These are phyloP conservation scores for Spea hammondii DNA, from an alignment of 2,797 vertebrate species.

Conservation along the genomic window DNA sequence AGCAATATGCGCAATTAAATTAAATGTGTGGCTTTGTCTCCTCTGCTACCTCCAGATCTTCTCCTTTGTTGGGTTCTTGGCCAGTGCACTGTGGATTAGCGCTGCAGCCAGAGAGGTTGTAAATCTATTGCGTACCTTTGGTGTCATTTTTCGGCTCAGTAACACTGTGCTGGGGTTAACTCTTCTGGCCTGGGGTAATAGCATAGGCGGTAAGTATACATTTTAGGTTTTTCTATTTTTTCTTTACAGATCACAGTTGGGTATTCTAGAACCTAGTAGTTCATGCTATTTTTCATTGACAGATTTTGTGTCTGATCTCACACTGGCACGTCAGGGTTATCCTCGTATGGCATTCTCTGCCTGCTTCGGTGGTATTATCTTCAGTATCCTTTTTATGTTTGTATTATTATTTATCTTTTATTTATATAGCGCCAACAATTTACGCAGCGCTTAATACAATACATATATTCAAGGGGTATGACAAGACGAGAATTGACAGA, in stretches of 20 bases:
- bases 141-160: constrained; percentile 85
- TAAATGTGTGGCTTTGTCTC: not conserved
- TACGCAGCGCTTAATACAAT: no score
- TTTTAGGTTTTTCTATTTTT: not conserved
- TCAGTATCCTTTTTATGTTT: constrained; percentile 86
- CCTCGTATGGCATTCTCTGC: constrained; percentile 96
- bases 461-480: no score
- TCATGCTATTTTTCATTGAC: constrained; percentile 24
- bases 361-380: constrained; percentile 96
- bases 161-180: constrained; percentile 94
- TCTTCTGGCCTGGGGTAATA: constrained; percentile 96
- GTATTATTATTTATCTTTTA: no score
- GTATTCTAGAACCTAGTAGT: no score
- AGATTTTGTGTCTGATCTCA: constrained; percentile 93
- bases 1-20: no score
- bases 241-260: not conserved
- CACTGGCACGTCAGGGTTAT: constrained; percentile 91
- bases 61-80: constrained; percentile 87
- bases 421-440: no score
- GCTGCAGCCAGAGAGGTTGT: constrained; percentile 86
- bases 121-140: constrained; percentile 84
- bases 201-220: constrained; percentile 80
- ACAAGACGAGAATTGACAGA: no score
- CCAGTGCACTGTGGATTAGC: constrained; percentile 89
- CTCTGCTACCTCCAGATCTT: constrained; percentile 71